These are phyloP conservation scores for Protonemura montana DNA, from an alignment of 2,888 invertebrate species.

Conservation along the genomic window DNA sequence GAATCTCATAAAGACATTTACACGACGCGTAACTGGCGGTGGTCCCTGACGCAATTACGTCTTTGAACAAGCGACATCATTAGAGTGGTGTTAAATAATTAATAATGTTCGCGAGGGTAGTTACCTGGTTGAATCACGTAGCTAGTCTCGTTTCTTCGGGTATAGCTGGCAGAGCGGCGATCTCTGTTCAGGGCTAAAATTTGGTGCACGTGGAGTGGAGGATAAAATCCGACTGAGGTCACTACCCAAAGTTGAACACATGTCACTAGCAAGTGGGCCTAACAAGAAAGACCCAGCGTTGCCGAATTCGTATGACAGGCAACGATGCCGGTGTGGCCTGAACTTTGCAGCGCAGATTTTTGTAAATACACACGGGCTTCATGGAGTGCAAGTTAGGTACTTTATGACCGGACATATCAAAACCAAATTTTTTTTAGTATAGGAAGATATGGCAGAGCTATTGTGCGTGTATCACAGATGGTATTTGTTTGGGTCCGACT, in stretches of 20 bases:
- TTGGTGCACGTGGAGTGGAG: background rate
- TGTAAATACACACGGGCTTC: too few relatives aligned
- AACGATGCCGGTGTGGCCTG: background rate
- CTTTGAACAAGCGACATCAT: background rate
- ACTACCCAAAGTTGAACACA: background rate
- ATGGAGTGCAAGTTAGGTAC: too few relatives aligned
- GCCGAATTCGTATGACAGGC: background rate
- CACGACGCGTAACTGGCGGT: background rate
- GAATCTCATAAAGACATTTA: constrained; percentile 12
- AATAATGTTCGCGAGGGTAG: background rate
- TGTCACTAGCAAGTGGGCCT: background rate
- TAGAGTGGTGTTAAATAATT: background rate
- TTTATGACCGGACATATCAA: too few relatives aligned
- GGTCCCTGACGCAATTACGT: background rate
- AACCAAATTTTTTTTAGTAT: too few relatives aligned
- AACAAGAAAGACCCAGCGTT: background rate
- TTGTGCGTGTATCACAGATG: too few relatives aligned
- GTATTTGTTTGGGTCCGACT: too few relatives aligned
- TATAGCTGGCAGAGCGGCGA: background rate
- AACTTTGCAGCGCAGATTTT: too few relatives aligned
- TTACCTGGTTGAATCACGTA: background rate
- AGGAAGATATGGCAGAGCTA: too few relatives aligned
- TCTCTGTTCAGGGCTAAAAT: background rate
- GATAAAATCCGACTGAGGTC: background rate
- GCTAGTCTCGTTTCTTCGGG: background rate